Evolutionary conservation across 2,113 vertebrate species (phyloP).

Genomic region (Bufo gargarizans): DNA sequence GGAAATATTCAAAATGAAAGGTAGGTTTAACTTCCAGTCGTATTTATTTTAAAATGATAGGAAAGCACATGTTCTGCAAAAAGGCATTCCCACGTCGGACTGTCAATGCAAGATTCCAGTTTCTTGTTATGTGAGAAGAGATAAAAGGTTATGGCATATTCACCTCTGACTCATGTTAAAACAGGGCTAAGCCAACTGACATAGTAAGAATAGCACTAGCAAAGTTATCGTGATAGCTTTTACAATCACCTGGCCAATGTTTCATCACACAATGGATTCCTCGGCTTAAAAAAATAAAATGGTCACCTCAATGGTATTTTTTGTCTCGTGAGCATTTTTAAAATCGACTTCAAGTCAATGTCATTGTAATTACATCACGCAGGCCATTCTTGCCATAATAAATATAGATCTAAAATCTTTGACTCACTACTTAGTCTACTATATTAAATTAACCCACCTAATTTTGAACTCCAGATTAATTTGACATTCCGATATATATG

Average conservation of each 20-base stretch:
- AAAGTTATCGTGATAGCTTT: constrained; percentile 9
- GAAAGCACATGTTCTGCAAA: background rate
- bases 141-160: background rate
- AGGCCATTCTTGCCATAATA: background rate
- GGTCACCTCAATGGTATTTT: background rate
- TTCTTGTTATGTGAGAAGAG: constrained; percentile 17
- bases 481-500: background rate
- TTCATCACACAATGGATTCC: background rate
- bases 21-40: background rate
- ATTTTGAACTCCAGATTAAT: background rate
- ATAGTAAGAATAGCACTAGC: background rate
- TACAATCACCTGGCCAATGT: background rate
- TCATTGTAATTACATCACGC: background rate
- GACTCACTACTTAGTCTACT: background rate
- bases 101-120: constrained; percentile 7
- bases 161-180: constrained; percentile 30
- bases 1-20: constrained; percentile 17
- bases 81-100: background rate
- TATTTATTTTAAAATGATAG: constrained; percentile 27
- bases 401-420: background rate
- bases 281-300: background rate
- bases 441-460: background rate
- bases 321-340: background rate
- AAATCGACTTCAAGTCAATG: background rate
- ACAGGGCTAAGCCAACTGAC: constrained; percentile 11